Evolutionary conservation across 1,140 invertebrate species (phyloP), one percentile per base, ranked within the genome.

Genomic region (Dermatophagoides farinae): DNA sequence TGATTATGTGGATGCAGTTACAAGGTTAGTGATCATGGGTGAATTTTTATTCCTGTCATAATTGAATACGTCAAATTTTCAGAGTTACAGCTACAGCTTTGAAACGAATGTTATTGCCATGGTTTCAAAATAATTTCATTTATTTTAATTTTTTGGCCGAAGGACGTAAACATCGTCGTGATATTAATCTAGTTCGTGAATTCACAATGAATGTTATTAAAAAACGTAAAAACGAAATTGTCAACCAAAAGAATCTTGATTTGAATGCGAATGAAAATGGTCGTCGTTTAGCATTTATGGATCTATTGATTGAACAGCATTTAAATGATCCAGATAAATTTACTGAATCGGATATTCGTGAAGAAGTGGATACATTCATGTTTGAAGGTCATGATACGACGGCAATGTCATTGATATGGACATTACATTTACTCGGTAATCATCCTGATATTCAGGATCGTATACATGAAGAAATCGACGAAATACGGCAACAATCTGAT

Each of bases 311-410:
- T n/a, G 18, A 16, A 20, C 39, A 66, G 20, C 37, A 66, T 25
- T 85, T 66, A 16, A 53, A 64, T 22, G 68, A 68, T 41, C 65
- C 66, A 43, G 72, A 77, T 57, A 79, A 76, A 8, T 70, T 72
- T 11, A 70, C 73, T 9, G 70, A 85, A 12, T 75, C 78, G 53
- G 79, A 83, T 66, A 83, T 88, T 46, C 74, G 81, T 50, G 84
- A 87, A 69, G 85, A 88, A 75, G 84, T 86, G 20, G 83, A 86
- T 66, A 88, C 85, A 6, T 88, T 88, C 66, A 86, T 79, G 75
- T 78, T 79, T 71, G 77, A 77, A 58, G 65, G 67, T 20, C 67
- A 68, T 57, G 67, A 68, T 54, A 68, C 67, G 2, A 59, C 61
- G 11, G 31, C 58, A 5, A 22, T 50, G 20, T 47, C 49, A 18